Conservation (phyloP, 2,888 invertebrate species). For the Pilophorus perplexus region DNA sequence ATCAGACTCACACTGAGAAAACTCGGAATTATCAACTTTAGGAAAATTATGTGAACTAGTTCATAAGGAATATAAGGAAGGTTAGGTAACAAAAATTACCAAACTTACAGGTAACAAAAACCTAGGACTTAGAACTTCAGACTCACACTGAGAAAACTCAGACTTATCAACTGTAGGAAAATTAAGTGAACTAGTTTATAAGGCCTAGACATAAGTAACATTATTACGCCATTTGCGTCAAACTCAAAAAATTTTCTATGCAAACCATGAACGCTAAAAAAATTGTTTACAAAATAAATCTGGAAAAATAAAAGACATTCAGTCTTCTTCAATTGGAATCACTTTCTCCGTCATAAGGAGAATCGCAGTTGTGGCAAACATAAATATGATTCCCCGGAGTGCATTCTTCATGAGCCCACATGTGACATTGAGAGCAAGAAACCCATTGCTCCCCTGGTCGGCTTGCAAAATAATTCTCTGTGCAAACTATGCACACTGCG, state of each 20-base stretch:
- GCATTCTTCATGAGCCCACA: no score
- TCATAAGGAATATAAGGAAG: no score
- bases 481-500: neutral
- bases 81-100: no score
- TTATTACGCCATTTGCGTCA: no score
- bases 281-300: neutral
- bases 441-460: neutral
- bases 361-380: conserved; percentile 1
- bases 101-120: no score
- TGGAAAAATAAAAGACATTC: no score
- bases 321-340: neutral
- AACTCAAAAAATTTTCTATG: no score
- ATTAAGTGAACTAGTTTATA: no score
- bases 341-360: neutral
- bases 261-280: no score
- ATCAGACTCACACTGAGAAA: neutral
- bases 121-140: no score
- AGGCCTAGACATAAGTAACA: no score
- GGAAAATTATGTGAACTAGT: neutral
- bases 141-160: neutral
- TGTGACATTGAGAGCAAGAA: neutral
- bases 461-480: neutral
- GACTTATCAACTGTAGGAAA: neutral
- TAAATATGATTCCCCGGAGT: neutral
- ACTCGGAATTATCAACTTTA: neutral